A percentile compares a stretch with the other conserved stretches of the same genome.
Conservation (phyloP, 2,888 invertebrate species). For the Callyntrura guangdongensis region DNA sequence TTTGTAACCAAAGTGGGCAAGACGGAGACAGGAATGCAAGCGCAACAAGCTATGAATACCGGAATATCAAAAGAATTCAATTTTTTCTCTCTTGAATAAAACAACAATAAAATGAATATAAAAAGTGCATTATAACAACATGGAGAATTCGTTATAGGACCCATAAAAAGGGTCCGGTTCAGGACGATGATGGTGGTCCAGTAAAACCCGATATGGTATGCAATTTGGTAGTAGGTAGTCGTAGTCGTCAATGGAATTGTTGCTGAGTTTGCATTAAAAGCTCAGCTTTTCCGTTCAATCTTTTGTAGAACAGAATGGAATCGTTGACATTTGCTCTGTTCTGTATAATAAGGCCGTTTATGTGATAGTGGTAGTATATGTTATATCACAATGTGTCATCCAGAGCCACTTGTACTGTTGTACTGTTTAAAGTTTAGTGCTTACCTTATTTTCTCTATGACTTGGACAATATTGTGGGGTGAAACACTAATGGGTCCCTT, state of each 20-base stretch:
- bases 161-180: background rate
- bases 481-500: constrained; percentile 80
- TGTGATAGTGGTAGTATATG: background rate
- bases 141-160: background rate
- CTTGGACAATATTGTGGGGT: constrained; percentile 82
- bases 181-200: constrained; percentile 7
- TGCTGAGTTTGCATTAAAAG: background rate
- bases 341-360: no score
- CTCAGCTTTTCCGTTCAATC: background rate
- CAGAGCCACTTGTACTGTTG: background rate
- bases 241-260: background rate
- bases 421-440: background rate
- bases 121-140: constrained; percentile 16
- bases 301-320: background rate
- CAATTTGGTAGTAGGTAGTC: no score
- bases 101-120: constrained; percentile 20
- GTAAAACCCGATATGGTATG: background rate
- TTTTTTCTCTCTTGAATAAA: constrained; percentile 26
- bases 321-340: background rate
- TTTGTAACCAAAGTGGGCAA: background rate
- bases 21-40: background rate
- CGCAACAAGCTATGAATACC: constrained; percentile 55
- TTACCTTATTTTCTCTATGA: constrained; percentile 84
- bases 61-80: constrained; percentile 17
- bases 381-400: background rate